These are phyloP conservation scores for Hydrolagus colliei DNA, from an alignment of 2,797 vertebrate genomes.

Conservation along the genomic window DNA sequence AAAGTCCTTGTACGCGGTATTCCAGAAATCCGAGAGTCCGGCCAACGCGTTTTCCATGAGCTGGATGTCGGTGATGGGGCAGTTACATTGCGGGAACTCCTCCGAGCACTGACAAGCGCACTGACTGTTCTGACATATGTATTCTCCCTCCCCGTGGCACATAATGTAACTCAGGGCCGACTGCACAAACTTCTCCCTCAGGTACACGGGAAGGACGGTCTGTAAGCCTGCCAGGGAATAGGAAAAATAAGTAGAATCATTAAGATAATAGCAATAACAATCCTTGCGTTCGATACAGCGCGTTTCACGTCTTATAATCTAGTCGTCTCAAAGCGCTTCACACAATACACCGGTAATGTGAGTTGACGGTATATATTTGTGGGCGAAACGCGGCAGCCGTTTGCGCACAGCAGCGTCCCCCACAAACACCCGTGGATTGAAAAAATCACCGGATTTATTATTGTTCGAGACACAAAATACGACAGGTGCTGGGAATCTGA, in stretches of 20 bases:
- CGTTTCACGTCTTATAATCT: too few species aligned
- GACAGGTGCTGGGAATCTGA: too few species aligned
- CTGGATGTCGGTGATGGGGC: slow-evolving; percentile 95
- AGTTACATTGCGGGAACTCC: slow-evolving; percentile 96
- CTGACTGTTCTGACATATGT: slow-evolving; percentile 84
- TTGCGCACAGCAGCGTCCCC: too few species aligned
- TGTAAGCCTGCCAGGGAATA: slow-evolving; percentile 73
- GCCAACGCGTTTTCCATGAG: slow-evolving; percentile 91
- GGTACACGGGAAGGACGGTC: slow-evolving; percentile 94
- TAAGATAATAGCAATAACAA: neutral
- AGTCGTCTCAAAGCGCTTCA: too few species aligned
- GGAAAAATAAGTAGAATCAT: neutral
- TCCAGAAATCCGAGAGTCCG: slow-evolving; percentile 90
- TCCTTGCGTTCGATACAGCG: too few species aligned
- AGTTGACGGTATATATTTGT: too few species aligned
- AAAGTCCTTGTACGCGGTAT: slow-evolving; percentile 90
- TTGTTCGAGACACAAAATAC: too few species aligned
- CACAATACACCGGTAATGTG: too few species aligned
- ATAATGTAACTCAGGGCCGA: slow-evolving; percentile 98
- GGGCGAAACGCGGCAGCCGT: too few species aligned
- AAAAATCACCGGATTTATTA: too few species aligned
- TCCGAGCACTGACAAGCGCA: slow-evolving; percentile 87
- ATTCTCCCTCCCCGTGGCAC: slow-evolving; percentile 96
- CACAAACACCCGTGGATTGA: too few species aligned
- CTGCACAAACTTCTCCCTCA: slow-evolving; percentile 98